phyloP scores from a whole-genome alignment of 2,888 invertebrate species.

The Cinara cedri region DNA sequence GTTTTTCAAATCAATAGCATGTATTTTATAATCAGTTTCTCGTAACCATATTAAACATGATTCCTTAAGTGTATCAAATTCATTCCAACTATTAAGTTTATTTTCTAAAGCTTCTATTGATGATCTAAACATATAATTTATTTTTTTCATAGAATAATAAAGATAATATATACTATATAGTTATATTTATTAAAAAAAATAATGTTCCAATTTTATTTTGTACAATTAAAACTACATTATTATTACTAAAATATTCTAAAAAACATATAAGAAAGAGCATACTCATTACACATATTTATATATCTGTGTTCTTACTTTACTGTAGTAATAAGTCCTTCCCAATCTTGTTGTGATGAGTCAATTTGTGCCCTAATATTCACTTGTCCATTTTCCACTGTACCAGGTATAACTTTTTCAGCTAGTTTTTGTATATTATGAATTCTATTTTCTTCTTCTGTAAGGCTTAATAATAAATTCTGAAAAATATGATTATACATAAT shows the following conservation, averaged over 20 bases:
- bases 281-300: too few species aligned
- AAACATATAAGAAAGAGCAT: too few species aligned
- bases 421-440: conserved; percentile 79
- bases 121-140: conserved; percentile 63
- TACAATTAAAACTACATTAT: neutral
- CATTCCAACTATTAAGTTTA: conserved; percentile 88
- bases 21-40: conserved; percentile 84
- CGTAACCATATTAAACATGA: conserved; percentile 86
- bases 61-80: conserved; percentile 86
- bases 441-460: conserved; percentile 85
- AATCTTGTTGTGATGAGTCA: conserved; percentile 86
- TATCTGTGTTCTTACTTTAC: conserved; percentile 65
- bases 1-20: conserved; percentile 84
- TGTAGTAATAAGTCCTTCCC: conserved; percentile 81
- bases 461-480: conserved; percentile 74
- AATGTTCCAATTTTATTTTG: neutral
- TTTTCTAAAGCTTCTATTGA: conserved; percentile 80
- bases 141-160: neutral
- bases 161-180: neutral
- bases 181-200: neutral
- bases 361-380: conserved; percentile 85
- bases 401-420: conserved; percentile 90
- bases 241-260: neutral
- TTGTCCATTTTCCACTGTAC: conserved; percentile 82
- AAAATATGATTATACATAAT: conserved; percentile 57